phyloP scores from a whole-genome alignment of 2,113 vertebrate genomes.

The Dunckerocampus dactyliophorus region DNA sequence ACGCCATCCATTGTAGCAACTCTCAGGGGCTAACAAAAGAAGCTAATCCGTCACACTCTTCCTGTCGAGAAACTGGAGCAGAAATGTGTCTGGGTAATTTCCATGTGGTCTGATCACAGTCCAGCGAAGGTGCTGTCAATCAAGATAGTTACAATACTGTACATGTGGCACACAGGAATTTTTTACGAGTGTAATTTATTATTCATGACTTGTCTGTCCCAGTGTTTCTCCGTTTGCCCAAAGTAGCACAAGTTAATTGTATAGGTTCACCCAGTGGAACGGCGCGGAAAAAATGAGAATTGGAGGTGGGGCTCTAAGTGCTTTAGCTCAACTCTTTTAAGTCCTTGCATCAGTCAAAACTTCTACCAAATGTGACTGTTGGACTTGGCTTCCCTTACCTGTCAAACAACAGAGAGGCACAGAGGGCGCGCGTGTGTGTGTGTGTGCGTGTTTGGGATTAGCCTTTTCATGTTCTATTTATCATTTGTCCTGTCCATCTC shows the following conservation, averaged over 20 bases:
- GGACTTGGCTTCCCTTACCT: slow-evolving; percentile 53
- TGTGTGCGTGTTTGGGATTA: not conserved
- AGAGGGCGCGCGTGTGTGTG: slow-evolving; percentile 6
- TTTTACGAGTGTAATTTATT: slow-evolving; percentile 32
- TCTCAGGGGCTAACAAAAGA: slow-evolving; percentile 18
- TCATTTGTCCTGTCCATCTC: not conserved
- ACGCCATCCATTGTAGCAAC: slow-evolving; percentile 22
- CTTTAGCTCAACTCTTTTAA: slow-evolving; percentile 58
- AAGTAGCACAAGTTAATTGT: slow-evolving; percentile 48
- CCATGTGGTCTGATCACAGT: slow-evolving; percentile 20
- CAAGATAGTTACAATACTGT: slow-evolving; percentile 9
- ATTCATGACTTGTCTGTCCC: slow-evolving; percentile 34
- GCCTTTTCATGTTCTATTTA: not conserved
- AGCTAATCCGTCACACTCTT: slow-evolving; percentile 13
- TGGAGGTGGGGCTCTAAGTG: slow-evolving; percentile 29
- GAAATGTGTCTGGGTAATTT: slow-evolving; percentile 22
- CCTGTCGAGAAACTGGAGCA: slow-evolving; percentile 24
- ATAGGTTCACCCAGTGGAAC: slow-evolving; percentile 29
- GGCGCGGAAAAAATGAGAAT: slow-evolving; percentile 53
- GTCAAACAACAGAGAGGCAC: slow-evolving; percentile 40
- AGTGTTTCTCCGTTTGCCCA: slow-evolving; percentile 19
- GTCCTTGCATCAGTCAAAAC: slow-evolving; percentile 55
- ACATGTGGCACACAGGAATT: slow-evolving; percentile 30
- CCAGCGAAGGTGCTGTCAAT: slow-evolving; percentile 22
- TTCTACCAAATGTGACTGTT: slow-evolving; percentile 45